Conservation (phyloP, 2,797 vertebrate species). For the Periophthalmus magnuspinnatus region DNA sequence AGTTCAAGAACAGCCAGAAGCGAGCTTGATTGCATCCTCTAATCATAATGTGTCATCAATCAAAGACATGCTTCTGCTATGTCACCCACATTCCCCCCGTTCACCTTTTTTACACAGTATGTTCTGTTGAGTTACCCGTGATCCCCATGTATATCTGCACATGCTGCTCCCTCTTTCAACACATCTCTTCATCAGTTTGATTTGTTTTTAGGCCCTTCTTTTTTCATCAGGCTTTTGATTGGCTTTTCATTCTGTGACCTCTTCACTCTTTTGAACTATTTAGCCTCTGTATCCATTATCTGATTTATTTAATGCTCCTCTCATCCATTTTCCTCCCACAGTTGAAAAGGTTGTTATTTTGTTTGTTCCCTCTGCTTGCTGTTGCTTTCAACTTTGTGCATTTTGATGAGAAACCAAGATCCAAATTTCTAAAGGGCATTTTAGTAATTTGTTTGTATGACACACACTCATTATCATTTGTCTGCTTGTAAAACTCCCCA, state of each 20-base stretch:
- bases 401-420: constrained; percentile 43
- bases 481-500: constrained; percentile 17
- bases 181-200: constrained; percentile 18
- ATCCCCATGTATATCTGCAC: constrained; percentile 40
- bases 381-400: constrained; percentile 14
- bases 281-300: constrained; percentile 47
- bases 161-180: constrained; percentile 13
- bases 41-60: constrained; percentile 16
- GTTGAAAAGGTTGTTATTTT: constrained; percentile 40
- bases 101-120: background rate
- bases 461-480: constrained; percentile 8
- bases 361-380: constrained; percentile 31
- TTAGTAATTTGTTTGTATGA: constrained; percentile 14
- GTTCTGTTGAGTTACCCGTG: background rate
- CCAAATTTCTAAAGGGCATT: constrained; percentile 12
- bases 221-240: constrained; percentile 42
- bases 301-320: constrained; percentile 45
- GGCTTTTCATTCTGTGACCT: constrained; percentile 55
- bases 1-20: constrained; percentile 27
- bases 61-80: background rate
- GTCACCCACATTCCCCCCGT: background rate
- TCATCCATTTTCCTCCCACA: constrained; percentile 38
- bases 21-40: constrained; percentile 22
- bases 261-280: constrained; percentile 38
- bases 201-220: constrained; percentile 35